phyloP scores from a whole-genome alignment of 2,888 invertebrate species.

The Megalurothrips usitatus region DNA sequence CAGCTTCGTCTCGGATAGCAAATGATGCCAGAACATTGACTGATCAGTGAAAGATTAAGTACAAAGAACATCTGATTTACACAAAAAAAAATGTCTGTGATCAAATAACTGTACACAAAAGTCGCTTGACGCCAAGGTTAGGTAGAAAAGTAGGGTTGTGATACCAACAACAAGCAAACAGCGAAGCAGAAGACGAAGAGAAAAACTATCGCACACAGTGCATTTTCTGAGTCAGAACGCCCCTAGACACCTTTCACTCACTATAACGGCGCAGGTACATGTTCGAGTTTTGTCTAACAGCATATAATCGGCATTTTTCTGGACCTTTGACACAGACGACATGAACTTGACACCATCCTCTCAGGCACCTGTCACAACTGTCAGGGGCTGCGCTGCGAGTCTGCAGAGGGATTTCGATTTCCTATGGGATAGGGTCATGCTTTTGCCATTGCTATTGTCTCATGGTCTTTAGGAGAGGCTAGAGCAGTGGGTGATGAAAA shows the following conservation, averaged over 20 bases:
- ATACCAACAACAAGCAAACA: slow-evolving; percentile 7
- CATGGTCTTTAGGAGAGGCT: too few species aligned
- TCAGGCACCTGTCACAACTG: not conserved
- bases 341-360: slow-evolving; percentile 17
- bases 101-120: too few species aligned
- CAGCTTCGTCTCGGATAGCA: not conserved
- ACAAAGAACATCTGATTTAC: not conserved
- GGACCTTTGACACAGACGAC: not conserved
- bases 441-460: too few species aligned
- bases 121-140: not conserved
- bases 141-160: slow-evolving; percentile 3
- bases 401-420: not conserved
- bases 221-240: not conserved
- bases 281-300: not conserved
- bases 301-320: not conserved
- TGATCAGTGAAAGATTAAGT: not conserved
- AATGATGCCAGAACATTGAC: not conserved
- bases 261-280: not conserved
- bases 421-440: too few species aligned
- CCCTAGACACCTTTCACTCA: not conserved
- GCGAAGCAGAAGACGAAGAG: not conserved
- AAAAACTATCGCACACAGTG: not conserved
- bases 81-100: not conserved
- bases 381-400: not conserved
- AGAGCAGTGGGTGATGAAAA: too few species aligned